phyloP scores from a whole-genome alignment of 2,888 invertebrate species.

The Pecten maximus region DNA sequence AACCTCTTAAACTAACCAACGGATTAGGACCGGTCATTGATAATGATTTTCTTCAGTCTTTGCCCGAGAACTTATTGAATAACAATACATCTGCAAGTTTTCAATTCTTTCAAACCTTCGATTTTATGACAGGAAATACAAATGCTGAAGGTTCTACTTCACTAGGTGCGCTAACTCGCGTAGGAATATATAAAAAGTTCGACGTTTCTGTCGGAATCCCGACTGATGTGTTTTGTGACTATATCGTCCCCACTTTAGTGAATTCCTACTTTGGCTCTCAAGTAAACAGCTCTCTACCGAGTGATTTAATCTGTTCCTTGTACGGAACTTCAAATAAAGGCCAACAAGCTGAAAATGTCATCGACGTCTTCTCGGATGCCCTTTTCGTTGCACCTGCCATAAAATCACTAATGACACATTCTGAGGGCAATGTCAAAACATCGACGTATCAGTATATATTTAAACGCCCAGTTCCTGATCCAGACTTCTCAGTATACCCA shows the following conservation, averaged over 20 bases:
- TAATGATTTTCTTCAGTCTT: not conserved
- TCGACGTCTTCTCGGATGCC: not conserved
- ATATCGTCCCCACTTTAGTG: not conserved
- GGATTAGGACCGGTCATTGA: not conserved
- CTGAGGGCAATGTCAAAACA: not conserved
- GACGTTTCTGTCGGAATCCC: not conserved
- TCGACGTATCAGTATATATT: not conserved
- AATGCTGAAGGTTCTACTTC: not conserved
- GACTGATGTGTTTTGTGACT: not conserved
- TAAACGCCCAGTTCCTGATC: not conserved
- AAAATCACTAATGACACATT: not conserved
- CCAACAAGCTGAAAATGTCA: not conserved
- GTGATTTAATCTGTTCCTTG: not conserved
- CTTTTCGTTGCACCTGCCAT: not conserved
- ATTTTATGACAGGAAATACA: slow-evolving; percentile 1
- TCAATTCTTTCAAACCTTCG: not conserved
- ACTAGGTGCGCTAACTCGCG: not conserved
- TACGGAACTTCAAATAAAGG: not conserved
- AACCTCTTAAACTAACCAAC: not conserved
- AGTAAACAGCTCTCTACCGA: not conserved
- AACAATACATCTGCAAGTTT: not conserved
- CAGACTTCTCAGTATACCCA: not conserved
- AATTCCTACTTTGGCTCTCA: not conserved
- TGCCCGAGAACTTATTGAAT: not conserved
- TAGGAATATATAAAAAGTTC: not conserved